Evolutionary conservation across 2,113 vertebrate genomes (phyloP).

Genomic region (Cacatua alba): DNA sequence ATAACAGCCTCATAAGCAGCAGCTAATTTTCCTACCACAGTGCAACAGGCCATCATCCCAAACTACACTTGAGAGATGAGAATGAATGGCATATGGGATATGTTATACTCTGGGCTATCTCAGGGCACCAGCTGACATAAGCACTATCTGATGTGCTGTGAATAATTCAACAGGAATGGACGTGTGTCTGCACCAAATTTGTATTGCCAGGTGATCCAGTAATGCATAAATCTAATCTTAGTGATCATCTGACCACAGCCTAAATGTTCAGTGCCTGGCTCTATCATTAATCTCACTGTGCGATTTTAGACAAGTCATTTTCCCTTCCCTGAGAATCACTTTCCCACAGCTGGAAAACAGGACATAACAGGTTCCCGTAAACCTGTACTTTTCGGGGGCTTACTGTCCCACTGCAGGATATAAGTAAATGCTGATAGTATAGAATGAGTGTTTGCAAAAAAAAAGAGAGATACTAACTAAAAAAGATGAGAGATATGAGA

Average conservation of each 20-base stretch:
- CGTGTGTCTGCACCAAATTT: conserved; percentile 26
- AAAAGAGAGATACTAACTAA: background rate
- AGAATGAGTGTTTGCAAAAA: background rate
- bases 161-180: conserved; percentile 16
- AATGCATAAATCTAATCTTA: conserved; percentile 27
- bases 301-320: conserved; percentile 38
- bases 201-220: conserved; percentile 28
- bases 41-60: background rate
- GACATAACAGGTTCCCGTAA: background rate
- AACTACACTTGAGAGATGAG: background rate
- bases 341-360: conserved; percentile 26
- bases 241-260: conserved; percentile 40
- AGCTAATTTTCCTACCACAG: background rate
- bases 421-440: background rate
- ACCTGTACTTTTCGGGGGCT: background rate
- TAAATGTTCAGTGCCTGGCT: background rate
- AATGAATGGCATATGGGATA: background rate
- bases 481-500: background rate
- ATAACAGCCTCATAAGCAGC: background rate
- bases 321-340: conserved; percentile 23
- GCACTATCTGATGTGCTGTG: background rate
- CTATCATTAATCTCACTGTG: conserved; percentile 24
- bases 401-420: background rate
- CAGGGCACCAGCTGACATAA: background rate
- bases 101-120: background rate